Evolutionary conservation across 2,888 invertebrate species (phyloP), one percentile per base, ranked within the genome.

Genomic region (Pantelozetes paolii): DNA sequence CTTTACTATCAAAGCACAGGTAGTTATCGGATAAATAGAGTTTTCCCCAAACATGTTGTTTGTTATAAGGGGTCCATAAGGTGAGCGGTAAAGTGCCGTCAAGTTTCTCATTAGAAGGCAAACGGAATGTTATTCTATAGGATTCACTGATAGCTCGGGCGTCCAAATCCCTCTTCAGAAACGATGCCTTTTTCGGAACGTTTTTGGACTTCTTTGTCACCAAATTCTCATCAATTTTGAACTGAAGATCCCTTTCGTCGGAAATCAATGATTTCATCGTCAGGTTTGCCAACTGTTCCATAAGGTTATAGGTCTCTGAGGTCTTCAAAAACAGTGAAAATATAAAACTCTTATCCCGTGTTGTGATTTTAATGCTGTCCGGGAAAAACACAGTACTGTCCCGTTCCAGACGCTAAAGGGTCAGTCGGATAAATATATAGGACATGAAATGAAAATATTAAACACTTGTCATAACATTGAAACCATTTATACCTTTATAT

Each of bases 271-370:
- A 84, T 86, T 94, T 94, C 89, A 98, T 96, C 74, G 97, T 96
- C 84, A 97, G 88, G 84, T 97, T 97, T 72, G 94, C 93, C 57
- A 99, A 85, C 82, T 97, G 97, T 80, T 94, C 91, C 89, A 97
- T 95, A 78, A 98, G 83, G 20, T 89, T 87, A 82, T 90, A 95
- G 0, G 95, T 94, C 13, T 98, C 96, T 73, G 87, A 88, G 81
- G 92, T 91, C 81, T 89, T 90, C 78, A 94, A 83, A 80, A 98
- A 90, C 88, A 97, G 88, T 11, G 92, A 94, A 83, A 98, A 99
- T 81, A 90, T 89, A 84, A 92, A 90, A 84, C 86, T 84, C 79
- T 89, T 89, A 32, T 93, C 90, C 77, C 93, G 87, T 0, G 95
- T 94, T 26, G 89, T 88, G 8, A 96, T 87, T 82, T 89, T 89